Percentiles rank a stretch among this genome's conserved stretches.
phyloP scores from a whole-genome alignment of 2,113 vertebrate species.

The Pteronura brasiliensis region DNA sequence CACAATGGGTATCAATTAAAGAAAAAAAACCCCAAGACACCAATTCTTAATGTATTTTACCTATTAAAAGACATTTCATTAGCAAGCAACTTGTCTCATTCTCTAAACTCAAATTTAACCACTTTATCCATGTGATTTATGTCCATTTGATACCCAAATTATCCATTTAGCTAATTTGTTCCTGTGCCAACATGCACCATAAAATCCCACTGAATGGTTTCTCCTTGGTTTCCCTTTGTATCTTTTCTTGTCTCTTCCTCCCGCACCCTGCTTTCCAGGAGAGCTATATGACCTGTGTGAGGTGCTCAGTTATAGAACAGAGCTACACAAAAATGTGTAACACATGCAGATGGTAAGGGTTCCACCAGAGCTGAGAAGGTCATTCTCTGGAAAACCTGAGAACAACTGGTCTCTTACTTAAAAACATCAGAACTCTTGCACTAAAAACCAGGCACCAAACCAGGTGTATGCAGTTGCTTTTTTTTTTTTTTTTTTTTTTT shows the following conservation, averaged over 20 bases:
- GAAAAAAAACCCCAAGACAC: not conserved
- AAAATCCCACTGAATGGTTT: not conserved
- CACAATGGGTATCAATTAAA: not conserved
- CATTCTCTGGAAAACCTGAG: conserved; percentile 2
- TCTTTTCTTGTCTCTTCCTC: not conserved
- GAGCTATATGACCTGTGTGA: not conserved
- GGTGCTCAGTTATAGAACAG: not conserved
- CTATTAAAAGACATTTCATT: not conserved
- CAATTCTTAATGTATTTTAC: not conserved
- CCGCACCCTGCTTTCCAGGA: not conserved
- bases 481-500: conserved; percentile 22
- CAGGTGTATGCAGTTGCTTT: conserved; percentile 7
- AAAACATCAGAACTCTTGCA: not conserved
- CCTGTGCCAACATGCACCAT: not conserved
- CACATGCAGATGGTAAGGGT: not conserved
- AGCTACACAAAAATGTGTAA: not conserved
- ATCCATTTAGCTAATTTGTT: not conserved
- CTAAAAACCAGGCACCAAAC: not conserved
- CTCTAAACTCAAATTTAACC: not conserved
- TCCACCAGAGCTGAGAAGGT: not conserved
- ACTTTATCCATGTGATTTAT: not conserved
- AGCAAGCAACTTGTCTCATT: not conserved
- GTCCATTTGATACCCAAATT: not conserved
- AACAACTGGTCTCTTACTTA: not conserved
- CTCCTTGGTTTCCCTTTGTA: not conserved